Percentiles rank a stretch among this genome's conserved stretches.
Conservation (phyloP, 2,113 vertebrate species). For the Triplophysa siluroides region DNA sequence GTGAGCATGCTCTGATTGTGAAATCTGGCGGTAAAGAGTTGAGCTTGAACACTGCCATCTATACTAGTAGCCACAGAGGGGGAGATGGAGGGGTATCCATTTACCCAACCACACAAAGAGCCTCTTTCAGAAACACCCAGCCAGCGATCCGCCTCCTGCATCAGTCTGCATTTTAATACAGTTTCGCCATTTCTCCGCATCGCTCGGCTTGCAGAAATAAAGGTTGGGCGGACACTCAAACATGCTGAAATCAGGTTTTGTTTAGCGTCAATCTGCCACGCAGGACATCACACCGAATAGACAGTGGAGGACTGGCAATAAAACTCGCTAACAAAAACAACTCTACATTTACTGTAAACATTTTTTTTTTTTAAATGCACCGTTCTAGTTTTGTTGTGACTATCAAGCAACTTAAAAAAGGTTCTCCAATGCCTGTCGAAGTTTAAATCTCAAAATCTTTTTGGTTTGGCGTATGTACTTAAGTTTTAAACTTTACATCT, state of each 20-base stretch:
- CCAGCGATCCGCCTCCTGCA: constrained; percentile 47
- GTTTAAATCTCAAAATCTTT: too few species aligned
- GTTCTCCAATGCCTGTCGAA: too few species aligned
- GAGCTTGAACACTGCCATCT: constrained; percentile 25
- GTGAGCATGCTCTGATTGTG: not conserved
- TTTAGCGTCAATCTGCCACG: not conserved
- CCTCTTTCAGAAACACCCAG: constrained; percentile 63
- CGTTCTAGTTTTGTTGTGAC: too few species aligned
- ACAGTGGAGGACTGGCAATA: too few species aligned
- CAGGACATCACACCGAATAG: too few species aligned
- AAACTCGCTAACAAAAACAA: too few species aligned
- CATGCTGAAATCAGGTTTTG: constrained; percentile 1
- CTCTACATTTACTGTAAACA: too few species aligned
- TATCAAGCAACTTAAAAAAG: too few species aligned
- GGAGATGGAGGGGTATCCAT: constrained; percentile 47
- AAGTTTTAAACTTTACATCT: too few species aligned
- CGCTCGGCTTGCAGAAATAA: constrained; percentile 8
- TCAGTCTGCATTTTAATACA: constrained; percentile 47
- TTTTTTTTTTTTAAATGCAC: too few species aligned
- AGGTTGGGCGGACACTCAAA: not conserved
- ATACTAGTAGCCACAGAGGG: constrained; percentile 1
- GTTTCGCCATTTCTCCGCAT: constrained; percentile 27
- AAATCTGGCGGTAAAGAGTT: constrained; percentile 9
- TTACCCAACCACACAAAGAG: constrained; percentile 67
- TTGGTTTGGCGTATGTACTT: too few species aligned